Evolutionary conservation across 1,140 invertebrate genomes (phyloP).

Genomic region (Halesus radiatus): DNA sequence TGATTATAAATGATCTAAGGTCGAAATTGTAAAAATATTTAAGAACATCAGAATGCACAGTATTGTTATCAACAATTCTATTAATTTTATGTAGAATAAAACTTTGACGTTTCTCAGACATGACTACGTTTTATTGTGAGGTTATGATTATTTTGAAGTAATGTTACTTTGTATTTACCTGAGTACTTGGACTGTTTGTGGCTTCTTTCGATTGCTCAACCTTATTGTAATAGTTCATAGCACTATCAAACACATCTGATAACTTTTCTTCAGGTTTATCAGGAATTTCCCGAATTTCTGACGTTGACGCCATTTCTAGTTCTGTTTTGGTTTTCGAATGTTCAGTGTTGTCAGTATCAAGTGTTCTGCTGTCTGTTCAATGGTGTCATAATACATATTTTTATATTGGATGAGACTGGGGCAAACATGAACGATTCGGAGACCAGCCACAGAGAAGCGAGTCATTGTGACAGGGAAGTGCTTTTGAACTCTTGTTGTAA

Average conservation of each 20-base stretch:
- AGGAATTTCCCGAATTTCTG: constrained; percentile 31
- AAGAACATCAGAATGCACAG: no score
- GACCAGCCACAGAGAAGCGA: no score
- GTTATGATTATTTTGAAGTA: not conserved
- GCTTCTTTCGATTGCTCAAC: constrained; percentile 65
- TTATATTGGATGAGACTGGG: no score
- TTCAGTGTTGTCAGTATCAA: not conserved
- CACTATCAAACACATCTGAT: constrained; percentile 63
- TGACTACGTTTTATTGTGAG: not conserved
- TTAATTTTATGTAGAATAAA: no score
- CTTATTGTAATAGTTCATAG: constrained; percentile 63
- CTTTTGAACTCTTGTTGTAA: no score
- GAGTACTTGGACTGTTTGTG: constrained; percentile 63
- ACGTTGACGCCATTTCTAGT: constrained; percentile 46
- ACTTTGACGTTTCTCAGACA: not conserved
- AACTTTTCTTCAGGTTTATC: constrained; percentile 61
- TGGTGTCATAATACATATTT: no score
- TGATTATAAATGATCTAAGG: no score
- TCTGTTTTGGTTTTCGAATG: constrained; percentile 28
- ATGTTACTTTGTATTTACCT: constrained; percentile 58
- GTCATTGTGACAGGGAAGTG: no score
- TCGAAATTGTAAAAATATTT: no score
- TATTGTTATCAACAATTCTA: no score
- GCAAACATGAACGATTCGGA: no score
- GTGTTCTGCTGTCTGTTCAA: no score